These are phyloP conservation scores for Petromus typicus DNA, from an alignment of 2,113 vertebrate species.

Conservation along the genomic window DNA sequence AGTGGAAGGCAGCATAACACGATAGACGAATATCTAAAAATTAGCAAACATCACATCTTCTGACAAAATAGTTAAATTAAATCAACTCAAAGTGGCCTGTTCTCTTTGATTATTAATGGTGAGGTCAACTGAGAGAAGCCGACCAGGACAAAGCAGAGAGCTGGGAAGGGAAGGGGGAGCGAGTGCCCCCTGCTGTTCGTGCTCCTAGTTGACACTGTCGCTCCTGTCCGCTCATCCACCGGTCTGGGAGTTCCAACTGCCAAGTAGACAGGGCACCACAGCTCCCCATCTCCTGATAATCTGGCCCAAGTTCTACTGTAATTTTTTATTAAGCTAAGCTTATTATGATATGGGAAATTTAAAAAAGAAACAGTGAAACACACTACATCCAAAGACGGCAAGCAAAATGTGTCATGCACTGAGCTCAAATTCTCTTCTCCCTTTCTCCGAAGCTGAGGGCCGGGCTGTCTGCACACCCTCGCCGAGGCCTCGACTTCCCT, in stretches of 20 bases:
- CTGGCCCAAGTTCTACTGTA: neutral
- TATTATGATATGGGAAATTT: neutral
- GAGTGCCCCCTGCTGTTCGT: neutral
- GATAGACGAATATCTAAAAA: neutral
- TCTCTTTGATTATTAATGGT: neutral
- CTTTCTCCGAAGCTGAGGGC: neutral
- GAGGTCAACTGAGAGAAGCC: neutral
- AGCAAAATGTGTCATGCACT: neutral
- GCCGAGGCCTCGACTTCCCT: rapidly evolving
- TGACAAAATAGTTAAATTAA: neutral
- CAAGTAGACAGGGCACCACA: too few relatives aligned
- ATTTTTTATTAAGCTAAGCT: neutral
- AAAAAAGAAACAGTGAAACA: neutral
- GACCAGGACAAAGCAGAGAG: neutral
- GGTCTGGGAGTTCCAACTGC: too few relatives aligned
- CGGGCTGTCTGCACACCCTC: neutral
- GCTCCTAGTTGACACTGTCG: too few relatives aligned
- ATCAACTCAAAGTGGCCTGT: neutral
- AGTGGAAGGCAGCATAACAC: neutral
- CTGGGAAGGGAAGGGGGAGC: neutral
- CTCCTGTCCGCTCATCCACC: neutral
- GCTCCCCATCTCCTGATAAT: neutral
- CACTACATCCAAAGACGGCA: neutral
- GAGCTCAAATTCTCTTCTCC: neutral
- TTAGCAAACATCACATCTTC: neutral